Conservation (phyloP, 1,140 invertebrate genomes). For the Pissodes strobi region DNA sequence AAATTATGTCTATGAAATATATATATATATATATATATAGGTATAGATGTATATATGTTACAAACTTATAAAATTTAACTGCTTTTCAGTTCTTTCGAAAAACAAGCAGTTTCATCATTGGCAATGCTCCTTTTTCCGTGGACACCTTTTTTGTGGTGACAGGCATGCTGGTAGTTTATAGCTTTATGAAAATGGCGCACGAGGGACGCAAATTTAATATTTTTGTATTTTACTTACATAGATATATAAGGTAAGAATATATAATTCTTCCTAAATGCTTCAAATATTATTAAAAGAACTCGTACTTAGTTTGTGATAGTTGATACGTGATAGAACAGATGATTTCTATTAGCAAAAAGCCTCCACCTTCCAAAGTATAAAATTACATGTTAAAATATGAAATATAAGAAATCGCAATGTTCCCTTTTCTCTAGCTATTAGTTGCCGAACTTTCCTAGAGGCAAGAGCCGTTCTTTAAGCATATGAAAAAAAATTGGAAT, state of each 20-base stretch:
- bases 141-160: slow-evolving; percentile 63
- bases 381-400: slow-evolving; percentile 6
- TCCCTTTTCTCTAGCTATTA: too few relatives aligned
- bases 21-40: not conserved
- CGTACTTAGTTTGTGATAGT: too few relatives aligned
- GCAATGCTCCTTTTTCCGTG: slow-evolving; percentile 53
- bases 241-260: slow-evolving; percentile 11
- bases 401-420: too few relatives aligned
- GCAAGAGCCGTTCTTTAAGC: too few relatives aligned
- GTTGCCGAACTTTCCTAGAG: too few relatives aligned
- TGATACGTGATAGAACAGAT: too few relatives aligned
- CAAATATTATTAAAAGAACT: too few relatives aligned
- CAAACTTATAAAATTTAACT: too few relatives aligned
- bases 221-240: slow-evolving; percentile 6
- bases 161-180: slow-evolving; percentile 61
- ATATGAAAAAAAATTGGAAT: too few relatives aligned
- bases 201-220: slow-evolving; percentile 42
- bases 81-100: not conserved
- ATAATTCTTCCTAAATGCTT: too few relatives aligned
- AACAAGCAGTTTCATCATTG: slow-evolving; percentile 14
- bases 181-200: slow-evolving; percentile 59
- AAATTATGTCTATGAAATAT: not conserved
- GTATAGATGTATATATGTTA: too few relatives aligned
- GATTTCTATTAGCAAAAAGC: not conserved
- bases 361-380: not conserved